A percentile compares a stretch with the other conserved stretches of the same genome.
phyloP scores from a whole-genome alignment of 2,113 vertebrate species.

The Gymnorhina tibicen region DNA sequence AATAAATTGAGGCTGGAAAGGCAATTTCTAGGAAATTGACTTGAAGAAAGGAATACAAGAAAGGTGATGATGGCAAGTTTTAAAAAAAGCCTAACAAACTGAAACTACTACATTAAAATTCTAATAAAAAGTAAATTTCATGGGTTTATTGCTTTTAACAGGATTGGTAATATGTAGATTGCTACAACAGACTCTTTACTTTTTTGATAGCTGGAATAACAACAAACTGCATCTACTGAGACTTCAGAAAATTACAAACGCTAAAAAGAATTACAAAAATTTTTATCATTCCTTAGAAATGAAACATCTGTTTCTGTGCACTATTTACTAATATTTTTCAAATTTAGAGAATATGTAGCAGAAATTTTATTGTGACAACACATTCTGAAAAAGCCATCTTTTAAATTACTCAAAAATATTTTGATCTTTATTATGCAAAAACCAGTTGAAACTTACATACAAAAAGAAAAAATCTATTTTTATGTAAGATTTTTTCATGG shows the following conservation, averaged over 20 bases:
- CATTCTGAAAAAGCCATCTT: neutral
- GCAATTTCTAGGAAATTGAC: neutral
- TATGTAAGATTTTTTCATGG: neutral
- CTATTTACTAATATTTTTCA: neutral
- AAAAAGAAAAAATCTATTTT: neutral
- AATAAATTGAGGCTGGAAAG: neutral
- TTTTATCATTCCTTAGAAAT: slow-evolving; percentile 2
- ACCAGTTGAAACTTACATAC: neutral
- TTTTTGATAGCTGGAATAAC: neutral
- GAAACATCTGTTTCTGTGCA: neutral
- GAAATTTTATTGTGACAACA: slow-evolving; percentile 20
- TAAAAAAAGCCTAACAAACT: neutral
- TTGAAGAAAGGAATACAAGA: neutral
- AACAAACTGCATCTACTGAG: neutral
- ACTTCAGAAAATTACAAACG: neutral
- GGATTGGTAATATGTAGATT: neutral
- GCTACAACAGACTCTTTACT: neutral
- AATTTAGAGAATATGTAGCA: neutral
- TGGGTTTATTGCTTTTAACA: neutral
- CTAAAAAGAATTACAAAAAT: neutral
- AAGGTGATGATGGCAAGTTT: neutral
- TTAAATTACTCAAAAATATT: slow-evolving; percentile 10
- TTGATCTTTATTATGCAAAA: neutral
- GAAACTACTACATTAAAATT: neutral
- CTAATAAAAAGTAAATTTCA: neutral